Evolutionary conservation across 2,113 vertebrate genomes (phyloP).

Genomic region (Bujurquina vittata): DNA sequence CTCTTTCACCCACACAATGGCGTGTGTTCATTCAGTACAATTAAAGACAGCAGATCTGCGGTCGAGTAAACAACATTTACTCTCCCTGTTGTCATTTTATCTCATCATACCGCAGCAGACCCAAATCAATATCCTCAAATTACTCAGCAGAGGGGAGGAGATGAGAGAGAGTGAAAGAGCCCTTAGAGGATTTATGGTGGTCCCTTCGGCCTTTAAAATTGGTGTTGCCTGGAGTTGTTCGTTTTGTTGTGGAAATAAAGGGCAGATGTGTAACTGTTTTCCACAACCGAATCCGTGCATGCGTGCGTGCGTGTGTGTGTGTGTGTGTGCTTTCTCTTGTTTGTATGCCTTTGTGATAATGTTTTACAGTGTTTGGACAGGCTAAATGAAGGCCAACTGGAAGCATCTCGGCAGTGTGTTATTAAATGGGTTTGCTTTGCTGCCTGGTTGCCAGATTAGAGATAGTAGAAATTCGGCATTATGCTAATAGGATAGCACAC

Average conservation of each 20-base stretch:
- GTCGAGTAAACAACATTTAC: constrained; percentile 48
- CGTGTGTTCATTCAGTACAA: constrained; percentile 16
- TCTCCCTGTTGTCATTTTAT: constrained; percentile 42
- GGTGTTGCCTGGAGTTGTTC: constrained; percentile 8
- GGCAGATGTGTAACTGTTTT: neutral
- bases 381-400: constrained; percentile 58
- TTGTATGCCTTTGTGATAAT: constrained; percentile 23
- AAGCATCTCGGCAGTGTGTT: constrained; percentile 56
- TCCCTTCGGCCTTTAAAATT: constrained; percentile 24
- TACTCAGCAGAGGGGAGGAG: constrained; percentile 9
- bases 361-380: constrained; percentile 63
- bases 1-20: neutral
- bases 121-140: constrained; percentile 55
- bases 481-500: constrained; percentile 10
- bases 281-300: neutral
- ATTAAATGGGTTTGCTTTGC: constrained; percentile 69
- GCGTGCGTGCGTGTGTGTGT: neutral
- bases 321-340: constrained; percentile 7
- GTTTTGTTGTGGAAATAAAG: constrained; percentile 8
- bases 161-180: neutral
- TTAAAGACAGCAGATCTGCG: constrained; percentile 19
- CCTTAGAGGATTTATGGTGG: constrained; percentile 8
- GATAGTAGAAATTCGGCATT: constrained; percentile 49
- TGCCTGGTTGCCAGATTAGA: constrained; percentile 45
- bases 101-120: constrained; percentile 25